These are phyloP conservation scores for Rhinophrynus dorsalis DNA, from an alignment of 2,797 vertebrate species.

Conservation along the genomic window DNA sequence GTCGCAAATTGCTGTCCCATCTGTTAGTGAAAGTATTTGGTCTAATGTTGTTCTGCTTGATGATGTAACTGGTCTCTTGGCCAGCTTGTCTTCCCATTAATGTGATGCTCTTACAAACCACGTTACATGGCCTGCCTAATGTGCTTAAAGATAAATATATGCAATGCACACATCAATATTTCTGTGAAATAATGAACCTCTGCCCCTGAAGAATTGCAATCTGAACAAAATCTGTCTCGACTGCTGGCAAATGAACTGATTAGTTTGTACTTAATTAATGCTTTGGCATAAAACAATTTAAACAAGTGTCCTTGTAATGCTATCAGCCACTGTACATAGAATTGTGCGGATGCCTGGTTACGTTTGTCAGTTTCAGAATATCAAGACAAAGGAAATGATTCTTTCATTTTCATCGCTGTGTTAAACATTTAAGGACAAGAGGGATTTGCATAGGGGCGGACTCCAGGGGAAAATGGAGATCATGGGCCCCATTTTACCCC, in stretches of 20 bases:
- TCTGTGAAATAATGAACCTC: conserved; percentile 25
- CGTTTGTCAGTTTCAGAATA: not conserved
- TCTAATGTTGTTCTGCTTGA: not conserved
- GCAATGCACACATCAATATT: conserved; percentile 15
- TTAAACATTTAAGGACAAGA: too few species aligned
- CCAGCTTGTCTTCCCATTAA: conserved; percentile 13
- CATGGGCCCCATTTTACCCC: too few species aligned
- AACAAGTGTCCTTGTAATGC: conserved; percentile 33
- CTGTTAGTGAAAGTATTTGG: not conserved
- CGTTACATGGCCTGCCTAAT: not conserved
- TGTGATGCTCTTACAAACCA: not conserved
- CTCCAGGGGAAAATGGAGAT: too few species aligned
- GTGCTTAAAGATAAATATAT: conserved; percentile 15
- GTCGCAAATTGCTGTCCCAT: too few species aligned
- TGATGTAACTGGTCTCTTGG: not conserved
- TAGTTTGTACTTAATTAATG: conserved; percentile 44
- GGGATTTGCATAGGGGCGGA: too few species aligned
- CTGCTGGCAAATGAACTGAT: conserved; percentile 36
- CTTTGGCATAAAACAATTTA: conserved; percentile 43
- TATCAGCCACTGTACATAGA: not conserved
- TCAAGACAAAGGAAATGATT: too few species aligned
- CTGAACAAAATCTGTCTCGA: conserved; percentile 37
- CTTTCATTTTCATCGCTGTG: too few species aligned
- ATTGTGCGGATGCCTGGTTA: not conserved
- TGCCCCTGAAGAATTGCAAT: conserved; percentile 23